Base-by-base conservation (phyloP, 2,888 invertebrate species). In the Allacma fusca region DNA sequence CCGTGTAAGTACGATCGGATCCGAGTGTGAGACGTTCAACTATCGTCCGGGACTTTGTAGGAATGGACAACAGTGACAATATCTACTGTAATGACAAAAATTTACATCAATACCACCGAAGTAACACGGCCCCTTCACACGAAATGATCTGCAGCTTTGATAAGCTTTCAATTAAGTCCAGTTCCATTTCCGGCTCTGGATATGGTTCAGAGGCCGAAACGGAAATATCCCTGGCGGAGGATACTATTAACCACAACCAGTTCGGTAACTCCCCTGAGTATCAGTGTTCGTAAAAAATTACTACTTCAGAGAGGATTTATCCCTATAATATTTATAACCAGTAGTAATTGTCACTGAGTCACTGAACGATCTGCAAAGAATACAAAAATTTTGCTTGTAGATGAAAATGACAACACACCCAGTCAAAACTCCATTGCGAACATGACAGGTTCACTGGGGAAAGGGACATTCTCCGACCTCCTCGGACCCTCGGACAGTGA, bases 401-500 rank as follows among this genome's bases (percentile, higher is more conserved):
- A 67, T 26, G 67, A 29, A 34, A 67, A 67, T 19, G 28, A 29
- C 21, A 44, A 72, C 34, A 28, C 19, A 19, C 29, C 34, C 19
- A 72, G 72, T 34, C 59, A 72, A 26, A 59, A 72, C 23, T 72
- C 72, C 19, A 28, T 59, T 0, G 40, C 29, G 12, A 43, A 16
- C 4, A 40, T 40, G 21, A 68, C 1, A 28, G 23, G 40, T 28
- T 1, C 40, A n/a, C 21, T 72, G n/a, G 72, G 50, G 21, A 28
- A 57, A 44, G 34, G 59, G 1, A 57, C 34, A 16, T 29, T 72
- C 23, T 72, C 72, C 1, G 72, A 72, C n/a, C 29, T 59, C 0
- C 26, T 72, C 2, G 72, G 57, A 4, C 72, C 57, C 24, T 72
- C 72, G 1, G 72, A 72, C 59, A 72, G 72, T 72, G 72, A 72